phyloP scores from a whole-genome alignment of 2,113 vertebrate genomes.

The Petromus typicus region DNA sequence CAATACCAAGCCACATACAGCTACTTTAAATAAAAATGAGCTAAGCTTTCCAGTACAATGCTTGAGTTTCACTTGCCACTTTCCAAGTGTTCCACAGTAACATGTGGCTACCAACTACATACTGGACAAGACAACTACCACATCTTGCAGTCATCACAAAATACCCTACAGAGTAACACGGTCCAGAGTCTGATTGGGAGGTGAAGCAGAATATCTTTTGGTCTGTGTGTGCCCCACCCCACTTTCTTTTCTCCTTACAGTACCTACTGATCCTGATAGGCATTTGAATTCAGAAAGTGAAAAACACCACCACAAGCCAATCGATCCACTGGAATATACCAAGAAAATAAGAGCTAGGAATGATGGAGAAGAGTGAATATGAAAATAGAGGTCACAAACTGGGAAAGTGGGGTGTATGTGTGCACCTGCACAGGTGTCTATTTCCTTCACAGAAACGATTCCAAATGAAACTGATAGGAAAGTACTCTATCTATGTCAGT shows the following conservation, averaged over 20 bases:
- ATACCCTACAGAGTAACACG: not conserved
- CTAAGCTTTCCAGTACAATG: not conserved
- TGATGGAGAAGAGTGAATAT: not conserved
- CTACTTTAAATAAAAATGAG: conserved; percentile 15
- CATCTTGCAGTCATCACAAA: not conserved
- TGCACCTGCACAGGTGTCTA: not conserved
- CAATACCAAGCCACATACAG: not conserved
- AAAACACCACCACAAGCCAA: not conserved
- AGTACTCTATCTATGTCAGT: not conserved
- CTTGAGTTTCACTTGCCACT: not conserved
- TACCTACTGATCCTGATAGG: not conserved
- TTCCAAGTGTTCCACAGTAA: not conserved
- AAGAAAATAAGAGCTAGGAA: not conserved
- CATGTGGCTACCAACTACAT: not conserved
- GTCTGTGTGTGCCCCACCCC: not conserved
- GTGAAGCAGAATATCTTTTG: not conserved
- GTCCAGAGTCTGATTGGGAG: not conserved
- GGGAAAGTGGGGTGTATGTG: not conserved
- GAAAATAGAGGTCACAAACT: not conserved
- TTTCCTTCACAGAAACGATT: not conserved
- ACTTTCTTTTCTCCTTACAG: not conserved
- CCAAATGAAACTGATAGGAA: not conserved
- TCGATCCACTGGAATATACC: not conserved
- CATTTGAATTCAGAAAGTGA: not conserved
- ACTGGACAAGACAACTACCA: not conserved